Conservation (phyloP, 1,140 invertebrate genomes). For the Hycleus phaleratus region DNA sequence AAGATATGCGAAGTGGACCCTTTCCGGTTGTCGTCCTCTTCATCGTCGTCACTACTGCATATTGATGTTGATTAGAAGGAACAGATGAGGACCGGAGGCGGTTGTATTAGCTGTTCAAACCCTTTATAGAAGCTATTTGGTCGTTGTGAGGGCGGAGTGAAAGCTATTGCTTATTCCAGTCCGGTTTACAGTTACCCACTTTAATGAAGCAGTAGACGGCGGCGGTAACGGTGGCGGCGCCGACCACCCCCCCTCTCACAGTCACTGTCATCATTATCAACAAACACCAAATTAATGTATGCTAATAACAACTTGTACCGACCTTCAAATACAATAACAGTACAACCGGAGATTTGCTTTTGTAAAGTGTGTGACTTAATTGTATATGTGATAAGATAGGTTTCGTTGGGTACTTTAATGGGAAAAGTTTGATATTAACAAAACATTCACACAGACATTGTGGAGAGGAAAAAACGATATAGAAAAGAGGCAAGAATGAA, state of each 20-base stretch:
- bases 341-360: too few relatives aligned
- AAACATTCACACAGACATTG: too few relatives aligned
- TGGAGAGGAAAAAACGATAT: too few relatives aligned
- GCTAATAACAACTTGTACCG: conserved; percentile 7
- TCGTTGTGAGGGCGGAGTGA: conserved; percentile 1
- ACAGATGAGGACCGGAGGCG: conserved; percentile 3
- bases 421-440: too few relatives aligned
- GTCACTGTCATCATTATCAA: too few relatives aligned
- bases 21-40: too few relatives aligned
- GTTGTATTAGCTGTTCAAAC: conserved; percentile 1
- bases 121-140: conserved; percentile 8
- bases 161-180: conserved; percentile 11
- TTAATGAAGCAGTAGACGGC: conserved; percentile 10
- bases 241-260: too few relatives aligned
- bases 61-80: conserved; percentile 12
- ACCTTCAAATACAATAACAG: background rate
- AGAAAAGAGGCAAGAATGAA: too few relatives aligned
- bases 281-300: conserved; percentile 1
- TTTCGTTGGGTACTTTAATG: too few relatives aligned
- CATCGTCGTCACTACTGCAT: conserved; percentile 4
- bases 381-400: too few relatives aligned
- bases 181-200: conserved; percentile 4
- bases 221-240: background rate
- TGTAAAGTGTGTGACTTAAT: too few relatives aligned
- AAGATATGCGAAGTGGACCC: too few relatives aligned